Conservation (phyloP, 1,140 invertebrate genomes). For the Probaryconus sp. region DNA sequence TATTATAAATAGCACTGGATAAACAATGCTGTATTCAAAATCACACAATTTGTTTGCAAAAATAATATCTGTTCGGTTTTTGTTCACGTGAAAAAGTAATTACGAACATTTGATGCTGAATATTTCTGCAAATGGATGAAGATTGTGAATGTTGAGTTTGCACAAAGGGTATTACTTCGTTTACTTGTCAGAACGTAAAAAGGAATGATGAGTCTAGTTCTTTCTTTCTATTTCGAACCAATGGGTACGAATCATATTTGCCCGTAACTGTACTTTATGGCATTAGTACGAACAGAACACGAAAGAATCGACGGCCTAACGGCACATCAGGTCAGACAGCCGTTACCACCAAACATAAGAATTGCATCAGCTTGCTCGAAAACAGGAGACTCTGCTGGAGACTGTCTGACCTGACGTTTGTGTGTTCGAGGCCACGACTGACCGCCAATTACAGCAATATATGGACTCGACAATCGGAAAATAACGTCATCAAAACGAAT, state of each 20-base stretch:
- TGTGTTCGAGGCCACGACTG: slow-evolving; percentile 47
- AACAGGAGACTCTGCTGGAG: slow-evolving; percentile 53
- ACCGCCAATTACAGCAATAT: slow-evolving; percentile 39
- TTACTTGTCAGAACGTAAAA: slow-evolving; percentile 20
- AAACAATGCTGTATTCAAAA: no score
- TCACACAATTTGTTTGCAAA: no score
- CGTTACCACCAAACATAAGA: slow-evolving; percentile 57
- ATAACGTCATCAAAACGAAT: no score
- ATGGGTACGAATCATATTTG: slow-evolving; percentile 54
- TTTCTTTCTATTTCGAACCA: slow-evolving; percentile 39
- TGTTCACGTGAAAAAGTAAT: no score
- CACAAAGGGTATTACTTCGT: slow-evolving; percentile 24
- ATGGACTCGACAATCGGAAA: slow-evolving; percentile 32
- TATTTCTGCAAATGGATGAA: no score
- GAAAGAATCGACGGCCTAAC: slow-evolving; percentile 53
- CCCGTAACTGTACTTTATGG: slow-evolving; percentile 57
- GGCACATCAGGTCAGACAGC: slow-evolving; percentile 59
- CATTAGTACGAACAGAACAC: slow-evolving; percentile 46
- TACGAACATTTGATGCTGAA: no score
- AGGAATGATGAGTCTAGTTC: slow-evolving; percentile 26
- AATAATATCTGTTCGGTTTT: no score
- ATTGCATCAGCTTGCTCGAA: slow-evolving; percentile 53
- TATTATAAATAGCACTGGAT: no score
- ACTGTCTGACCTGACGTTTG: slow-evolving; percentile 53
- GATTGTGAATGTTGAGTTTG: background rate